Conservation (phyloP, 2,113 vertebrate genomes). For the Caretta caretta region DNA sequence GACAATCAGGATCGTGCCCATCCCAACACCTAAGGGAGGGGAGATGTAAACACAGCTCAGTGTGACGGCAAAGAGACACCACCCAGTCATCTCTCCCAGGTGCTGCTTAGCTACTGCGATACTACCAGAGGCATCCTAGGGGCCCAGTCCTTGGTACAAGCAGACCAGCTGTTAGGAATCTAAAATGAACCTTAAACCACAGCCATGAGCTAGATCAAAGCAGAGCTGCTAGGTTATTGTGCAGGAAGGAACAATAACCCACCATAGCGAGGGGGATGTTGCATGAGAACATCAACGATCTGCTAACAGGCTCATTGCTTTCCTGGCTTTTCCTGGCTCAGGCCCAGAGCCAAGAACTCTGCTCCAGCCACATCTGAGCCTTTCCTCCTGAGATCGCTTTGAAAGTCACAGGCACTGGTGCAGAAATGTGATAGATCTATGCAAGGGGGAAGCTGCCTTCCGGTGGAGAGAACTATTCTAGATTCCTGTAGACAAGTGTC, state of each 20-base stretch:
- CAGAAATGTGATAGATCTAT: background rate
- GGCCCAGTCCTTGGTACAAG: background rate
- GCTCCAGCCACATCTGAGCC: background rate
- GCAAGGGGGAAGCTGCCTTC: background rate
- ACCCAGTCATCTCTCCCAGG: slow-evolving; percentile 2
- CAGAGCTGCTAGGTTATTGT: background rate
- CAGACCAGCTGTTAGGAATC: background rate
- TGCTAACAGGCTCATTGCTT: background rate
- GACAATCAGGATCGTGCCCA: slow-evolving; percentile 85
- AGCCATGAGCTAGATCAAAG: background rate
- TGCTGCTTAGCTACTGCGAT: background rate
- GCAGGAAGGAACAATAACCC: background rate
- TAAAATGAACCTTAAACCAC: background rate
- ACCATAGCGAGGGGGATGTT: too few relatives aligned
- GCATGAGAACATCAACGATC: background rate
- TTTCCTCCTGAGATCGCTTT: background rate
- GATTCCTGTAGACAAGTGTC: background rate
- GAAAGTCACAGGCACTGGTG: background rate
- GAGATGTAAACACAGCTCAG: slow-evolving; percentile 52
- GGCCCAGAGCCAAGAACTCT: background rate
- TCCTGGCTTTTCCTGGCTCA: background rate
- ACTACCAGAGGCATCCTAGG: background rate
- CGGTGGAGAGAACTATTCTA: background rate
- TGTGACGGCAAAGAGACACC: background rate
- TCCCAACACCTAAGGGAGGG: slow-evolving; percentile 79